phyloP scores from a whole-genome alignment of 2,888 invertebrate genomes.

The Caenorhabditis sp. region DNA sequence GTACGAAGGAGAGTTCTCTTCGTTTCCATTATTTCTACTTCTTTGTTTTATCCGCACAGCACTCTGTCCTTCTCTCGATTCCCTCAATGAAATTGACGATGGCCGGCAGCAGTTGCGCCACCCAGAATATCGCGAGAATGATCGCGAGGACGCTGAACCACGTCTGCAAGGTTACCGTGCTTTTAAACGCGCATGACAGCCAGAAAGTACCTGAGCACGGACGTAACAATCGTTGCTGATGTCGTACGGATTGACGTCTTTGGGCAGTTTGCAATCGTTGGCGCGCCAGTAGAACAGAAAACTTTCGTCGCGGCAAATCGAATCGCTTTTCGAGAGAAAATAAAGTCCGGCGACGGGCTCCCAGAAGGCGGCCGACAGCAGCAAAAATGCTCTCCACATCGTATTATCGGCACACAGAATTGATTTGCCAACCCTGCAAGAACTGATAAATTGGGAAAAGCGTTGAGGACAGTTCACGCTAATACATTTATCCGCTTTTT shows the following conservation, averaged over 20 bases:
- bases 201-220: constrained; percentile 28
- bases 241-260: constrained; percentile 5
- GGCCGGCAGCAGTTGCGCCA: no score
- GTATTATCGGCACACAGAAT: no score
- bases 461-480: no score
- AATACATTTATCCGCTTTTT: no score
- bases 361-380: not conserved
- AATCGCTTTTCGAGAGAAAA: constrained; percentile 30
- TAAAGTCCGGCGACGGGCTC: constrained; percentile 6
- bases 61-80: constrained; percentile 17
- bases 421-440: no score
- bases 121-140: no score
- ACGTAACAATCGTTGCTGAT: constrained; percentile 6
- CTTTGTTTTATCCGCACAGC: constrained; percentile 9
- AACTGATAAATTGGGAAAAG: no score
- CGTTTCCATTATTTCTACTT: constrained; percentile 1
- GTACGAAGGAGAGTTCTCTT: no score
- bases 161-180: no score
- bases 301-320: constrained; percentile 34
- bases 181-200: no score
- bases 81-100: constrained; percentile 37
- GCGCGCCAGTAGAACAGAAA: constrained; percentile 28
- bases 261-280: not conserved
- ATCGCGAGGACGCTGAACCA: no score
- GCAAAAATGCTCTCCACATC: constrained; percentile 40